Conservation (phyloP, 2,888 invertebrate species). For the Caenorhabditis panamensis region DNA sequence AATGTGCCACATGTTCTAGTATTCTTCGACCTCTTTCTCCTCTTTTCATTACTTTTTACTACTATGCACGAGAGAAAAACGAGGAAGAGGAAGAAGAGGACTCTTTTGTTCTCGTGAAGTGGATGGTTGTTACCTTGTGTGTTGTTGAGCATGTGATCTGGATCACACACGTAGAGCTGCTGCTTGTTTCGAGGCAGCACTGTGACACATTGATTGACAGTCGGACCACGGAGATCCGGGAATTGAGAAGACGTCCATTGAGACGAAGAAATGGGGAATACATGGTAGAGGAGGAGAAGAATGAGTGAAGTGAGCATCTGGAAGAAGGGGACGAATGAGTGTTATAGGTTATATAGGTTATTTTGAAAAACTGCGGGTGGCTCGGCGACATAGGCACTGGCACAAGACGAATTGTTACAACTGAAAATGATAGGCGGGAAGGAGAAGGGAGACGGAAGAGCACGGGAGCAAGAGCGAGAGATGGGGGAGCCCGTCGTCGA, state of each 20-base stretch:
- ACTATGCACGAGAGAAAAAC: slow-evolving; percentile 23
- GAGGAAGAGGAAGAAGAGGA: too few species aligned
- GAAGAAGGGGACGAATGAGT: too few species aligned
- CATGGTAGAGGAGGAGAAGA: slow-evolving; percentile 33
- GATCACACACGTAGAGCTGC: slow-evolving; percentile 80
- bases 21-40: slow-evolving; percentile 13
- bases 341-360: slow-evolving; percentile 48
- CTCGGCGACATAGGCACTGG: slow-evolving; percentile 9
- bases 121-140: slow-evolving; percentile 73
- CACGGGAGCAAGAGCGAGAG: slow-evolving; percentile 36
- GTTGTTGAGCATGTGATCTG: slow-evolving; percentile 79
- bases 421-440: slow-evolving; percentile 30
- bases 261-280: slow-evolving; percentile 2
- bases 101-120: too few species aligned
- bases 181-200: slow-evolving; percentile 65
- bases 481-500: slow-evolving; percentile 20
- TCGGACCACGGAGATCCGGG: slow-evolving; percentile 76
- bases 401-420: slow-evolving; percentile 57
- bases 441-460: slow-evolving; percentile 17
- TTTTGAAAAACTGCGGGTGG: slow-evolving; percentile 56
- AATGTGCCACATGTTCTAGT: slow-evolving; percentile 43
- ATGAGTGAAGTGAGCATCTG: slow-evolving; percentile 27
- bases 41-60: too few species aligned
- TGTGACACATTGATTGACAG: slow-evolving; percentile 70
- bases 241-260: slow-evolving; percentile 72